These are phyloP conservation scores for Hafferia zeledoni DNA, from an alignment of 2,797 vertebrate genomes.

Conservation along the genomic window DNA sequence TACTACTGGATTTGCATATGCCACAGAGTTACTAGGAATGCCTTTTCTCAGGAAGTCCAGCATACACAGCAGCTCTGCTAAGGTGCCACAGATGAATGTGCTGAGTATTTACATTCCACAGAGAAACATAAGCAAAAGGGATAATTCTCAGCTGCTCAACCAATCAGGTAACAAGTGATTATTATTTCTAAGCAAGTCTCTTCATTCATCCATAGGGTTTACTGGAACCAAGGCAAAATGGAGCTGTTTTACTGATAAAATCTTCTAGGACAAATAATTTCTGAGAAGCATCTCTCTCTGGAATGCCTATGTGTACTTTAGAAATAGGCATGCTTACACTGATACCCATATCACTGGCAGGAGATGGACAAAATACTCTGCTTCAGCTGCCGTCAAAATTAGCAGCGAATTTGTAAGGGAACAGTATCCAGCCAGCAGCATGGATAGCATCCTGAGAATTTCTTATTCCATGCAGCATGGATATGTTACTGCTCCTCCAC, in stretches of 20 bases:
- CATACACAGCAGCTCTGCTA: background rate
- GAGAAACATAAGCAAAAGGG: background rate
- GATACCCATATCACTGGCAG: background rate
- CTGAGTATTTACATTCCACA: background rate
- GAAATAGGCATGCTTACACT: background rate
- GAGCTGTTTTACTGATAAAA: background rate
- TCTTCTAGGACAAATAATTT: background rate
- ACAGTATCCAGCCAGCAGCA: background rate
- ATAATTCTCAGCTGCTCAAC: background rate
- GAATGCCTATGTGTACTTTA: background rate
- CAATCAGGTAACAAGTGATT: background rate
- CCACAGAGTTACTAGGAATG: background rate
- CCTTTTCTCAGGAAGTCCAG: background rate
- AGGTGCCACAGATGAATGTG: background rate
- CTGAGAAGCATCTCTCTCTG: background rate
- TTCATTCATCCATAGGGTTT: background rate
- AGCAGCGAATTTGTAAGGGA: constrained; percentile 5
- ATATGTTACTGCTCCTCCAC: background rate
- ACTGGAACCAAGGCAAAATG: background rate
- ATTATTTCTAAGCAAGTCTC: background rate
- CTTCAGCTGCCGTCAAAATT: background rate
- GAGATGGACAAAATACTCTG: background rate
- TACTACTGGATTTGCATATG: background rate
- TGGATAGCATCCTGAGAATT: background rate
- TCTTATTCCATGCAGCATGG: background rate